A percentile compares a stretch with the other conserved stretches of the same genome.
phyloP scores from a whole-genome alignment of 2,888 invertebrate genomes.

The Oligia latruncula region DNA sequence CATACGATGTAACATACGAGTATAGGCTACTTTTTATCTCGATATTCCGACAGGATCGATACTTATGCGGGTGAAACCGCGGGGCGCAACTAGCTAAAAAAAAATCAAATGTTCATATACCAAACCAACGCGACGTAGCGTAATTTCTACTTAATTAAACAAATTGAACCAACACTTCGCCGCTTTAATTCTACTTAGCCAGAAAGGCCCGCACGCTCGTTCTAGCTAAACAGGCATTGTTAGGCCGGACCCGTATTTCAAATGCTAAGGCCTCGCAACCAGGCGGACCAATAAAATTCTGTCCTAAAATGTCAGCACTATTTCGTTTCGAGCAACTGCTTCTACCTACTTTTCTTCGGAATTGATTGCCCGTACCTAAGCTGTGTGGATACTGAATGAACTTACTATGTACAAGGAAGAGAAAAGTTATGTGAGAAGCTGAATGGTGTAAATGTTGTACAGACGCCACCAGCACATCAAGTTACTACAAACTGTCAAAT shows the following conservation, averaged over 20 bases:
- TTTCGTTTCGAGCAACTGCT: constrained; percentile 43
- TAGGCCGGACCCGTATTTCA: constrained; percentile 50
- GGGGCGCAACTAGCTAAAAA: no score
- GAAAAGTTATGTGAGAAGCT: background rate
- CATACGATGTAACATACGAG: no score
- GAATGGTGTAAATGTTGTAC: background rate
- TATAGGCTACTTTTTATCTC: no score
- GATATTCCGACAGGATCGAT: no score
- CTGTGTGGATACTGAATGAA: constrained; percentile 28
- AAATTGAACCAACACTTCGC: constrained; percentile 24
- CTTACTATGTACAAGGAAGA: background rate
- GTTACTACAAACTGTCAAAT: no score
- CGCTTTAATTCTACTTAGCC: constrained; percentile 34
- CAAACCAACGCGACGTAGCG: background rate
- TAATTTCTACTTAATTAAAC: constrained; percentile 32
- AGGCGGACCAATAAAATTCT: constrained; percentile 59
- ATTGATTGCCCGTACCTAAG: constrained; percentile 31
- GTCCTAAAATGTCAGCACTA: constrained; percentile 64
- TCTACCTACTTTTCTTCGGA: constrained; percentile 28
- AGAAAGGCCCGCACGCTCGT: constrained; percentile 49
- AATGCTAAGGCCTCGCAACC: constrained; percentile 58
- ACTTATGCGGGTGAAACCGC: no score
- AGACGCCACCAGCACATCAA: no score
- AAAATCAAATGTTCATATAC: background rate
- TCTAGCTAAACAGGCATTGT: constrained; percentile 48